Percentiles rank a stretch among this genome's conserved stretches.
Evolutionary conservation across 2,888 invertebrate genomes (phyloP).

Genomic region (Rhingia rostrata): DNA sequence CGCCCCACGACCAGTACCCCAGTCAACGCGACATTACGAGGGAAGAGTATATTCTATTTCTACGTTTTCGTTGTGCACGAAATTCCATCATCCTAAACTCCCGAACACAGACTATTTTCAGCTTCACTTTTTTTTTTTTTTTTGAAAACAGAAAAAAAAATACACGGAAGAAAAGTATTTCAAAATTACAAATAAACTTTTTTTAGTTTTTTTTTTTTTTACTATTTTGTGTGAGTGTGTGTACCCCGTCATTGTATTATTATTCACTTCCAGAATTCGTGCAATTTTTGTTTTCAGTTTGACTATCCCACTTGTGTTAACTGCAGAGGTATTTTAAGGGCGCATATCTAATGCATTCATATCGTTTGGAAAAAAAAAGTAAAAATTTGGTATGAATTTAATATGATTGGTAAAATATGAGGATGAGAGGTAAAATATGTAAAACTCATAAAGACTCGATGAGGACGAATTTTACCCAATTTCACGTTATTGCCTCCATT

Average conservation of each 20-base stretch:
- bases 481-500: constrained; percentile 47
- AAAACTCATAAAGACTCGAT: constrained; percentile 2
- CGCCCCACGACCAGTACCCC: neutral
- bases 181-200: constrained; percentile 74
- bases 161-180: constrained; percentile 33
- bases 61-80: constrained; percentile 38
- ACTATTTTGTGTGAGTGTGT: neutral
- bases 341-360: constrained; percentile 47
- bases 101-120: constrained; percentile 68
- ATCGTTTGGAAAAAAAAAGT: constrained; percentile 33
- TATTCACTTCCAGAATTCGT: constrained; percentile 35
- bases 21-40: constrained; percentile 28
- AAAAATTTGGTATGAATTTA: constrained; percentile 66
- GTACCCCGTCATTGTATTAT: constrained; percentile 41
- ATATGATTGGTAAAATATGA: constrained; percentile 50
- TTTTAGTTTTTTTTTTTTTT: constrained; percentile 12
- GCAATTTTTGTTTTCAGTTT: constrained; percentile 19
- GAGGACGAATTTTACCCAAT: constrained; percentile 36
- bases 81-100: constrained; percentile 69
- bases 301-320: neutral
- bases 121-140: constrained; percentile 67
- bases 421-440: constrained; percentile 21
- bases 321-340: neutral
- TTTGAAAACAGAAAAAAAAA: neutral
- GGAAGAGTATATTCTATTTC: constrained; percentile 16